Percentiles rank a stretch among this genome's conserved stretches.
phyloP scores from a whole-genome alignment of 2,797 vertebrate species.

The Xerus rutilus region DNA sequence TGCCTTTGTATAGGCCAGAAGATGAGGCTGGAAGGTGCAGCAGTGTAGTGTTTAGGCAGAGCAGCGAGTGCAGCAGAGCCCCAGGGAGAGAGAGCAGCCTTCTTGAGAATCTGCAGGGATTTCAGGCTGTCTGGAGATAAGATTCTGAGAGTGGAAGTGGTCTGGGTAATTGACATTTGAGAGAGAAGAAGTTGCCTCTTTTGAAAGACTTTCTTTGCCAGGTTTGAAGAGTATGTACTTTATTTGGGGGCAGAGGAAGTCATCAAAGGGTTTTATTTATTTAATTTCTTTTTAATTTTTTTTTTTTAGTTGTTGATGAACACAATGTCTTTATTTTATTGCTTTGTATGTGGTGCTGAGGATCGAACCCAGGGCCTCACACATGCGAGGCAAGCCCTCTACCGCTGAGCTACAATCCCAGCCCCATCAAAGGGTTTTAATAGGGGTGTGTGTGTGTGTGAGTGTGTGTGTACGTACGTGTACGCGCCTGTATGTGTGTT shows the following conservation, averaged over 20 bases:
- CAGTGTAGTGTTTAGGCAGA: background rate
- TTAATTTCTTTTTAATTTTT: no score
- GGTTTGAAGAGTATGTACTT: slow-evolving; percentile 49
- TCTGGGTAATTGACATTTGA: slow-evolving; percentile 1
- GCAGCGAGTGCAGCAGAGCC: background rate
- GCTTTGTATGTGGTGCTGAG: no score
- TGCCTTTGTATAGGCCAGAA: background rate
- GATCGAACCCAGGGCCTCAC: no score
- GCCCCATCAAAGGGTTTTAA: slow-evolving; percentile 7
- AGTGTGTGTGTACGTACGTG: background rate
- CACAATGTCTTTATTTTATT: no score
- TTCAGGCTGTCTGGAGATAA: background rate
- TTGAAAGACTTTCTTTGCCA: background rate
- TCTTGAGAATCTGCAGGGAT: background rate
- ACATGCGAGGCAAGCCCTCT: no score
- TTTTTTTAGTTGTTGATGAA: no score
- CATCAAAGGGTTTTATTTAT: slow-evolving; percentile 9
- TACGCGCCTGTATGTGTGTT: background rate
- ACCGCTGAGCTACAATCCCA: no score
- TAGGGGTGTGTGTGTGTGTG: background rate
- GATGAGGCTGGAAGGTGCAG: background rate
- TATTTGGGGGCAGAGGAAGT: background rate
- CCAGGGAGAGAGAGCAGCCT: background rate
- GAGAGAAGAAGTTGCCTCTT: background rate
- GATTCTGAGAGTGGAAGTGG: background rate